Conservation (phyloP, 1,140 invertebrate genomes). For the Hyles euphorbiae region DNA sequence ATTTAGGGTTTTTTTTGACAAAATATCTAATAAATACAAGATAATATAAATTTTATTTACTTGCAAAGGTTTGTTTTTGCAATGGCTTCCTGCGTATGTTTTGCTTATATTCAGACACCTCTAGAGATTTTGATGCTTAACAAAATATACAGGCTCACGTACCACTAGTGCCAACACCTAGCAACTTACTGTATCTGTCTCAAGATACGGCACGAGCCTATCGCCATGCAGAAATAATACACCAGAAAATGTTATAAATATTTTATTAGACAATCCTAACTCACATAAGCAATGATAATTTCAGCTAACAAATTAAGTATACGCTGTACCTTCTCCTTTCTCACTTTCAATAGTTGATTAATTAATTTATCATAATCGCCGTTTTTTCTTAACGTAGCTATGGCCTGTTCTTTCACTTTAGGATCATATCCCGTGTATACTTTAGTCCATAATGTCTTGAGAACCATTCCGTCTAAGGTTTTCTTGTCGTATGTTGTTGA, state of each 20-base stretch:
- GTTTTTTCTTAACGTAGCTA: conserved; percentile 35
- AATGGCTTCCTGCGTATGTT: no score
- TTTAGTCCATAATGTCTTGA: conserved; percentile 56
- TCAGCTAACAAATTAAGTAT: conserved; percentile 44
- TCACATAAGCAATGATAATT: conserved; percentile 51
- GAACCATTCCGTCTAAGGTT: conserved; percentile 51
- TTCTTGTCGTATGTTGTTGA: conserved; percentile 35
- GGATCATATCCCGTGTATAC: conserved; percentile 40
- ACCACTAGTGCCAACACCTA: no score
- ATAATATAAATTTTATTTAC: no score
- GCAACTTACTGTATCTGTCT: no score
- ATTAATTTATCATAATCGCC: conserved; percentile 44
- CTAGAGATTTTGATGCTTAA: no score
- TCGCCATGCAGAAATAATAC: no score
- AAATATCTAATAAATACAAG: no score
- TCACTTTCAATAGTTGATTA: conserved; percentile 37
- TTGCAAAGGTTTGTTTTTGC: no score
- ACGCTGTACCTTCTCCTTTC: conserved; percentile 41
- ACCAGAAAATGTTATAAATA: neutral
- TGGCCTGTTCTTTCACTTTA: conserved; percentile 41
- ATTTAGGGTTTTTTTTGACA: no score
- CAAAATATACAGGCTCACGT: no score
- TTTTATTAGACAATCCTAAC: conserved; percentile 10
- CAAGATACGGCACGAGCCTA: no score
- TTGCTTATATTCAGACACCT: no score